Conservation (phyloP, 2,888 invertebrate genomes). For the Melanostoma scalare region DNA sequence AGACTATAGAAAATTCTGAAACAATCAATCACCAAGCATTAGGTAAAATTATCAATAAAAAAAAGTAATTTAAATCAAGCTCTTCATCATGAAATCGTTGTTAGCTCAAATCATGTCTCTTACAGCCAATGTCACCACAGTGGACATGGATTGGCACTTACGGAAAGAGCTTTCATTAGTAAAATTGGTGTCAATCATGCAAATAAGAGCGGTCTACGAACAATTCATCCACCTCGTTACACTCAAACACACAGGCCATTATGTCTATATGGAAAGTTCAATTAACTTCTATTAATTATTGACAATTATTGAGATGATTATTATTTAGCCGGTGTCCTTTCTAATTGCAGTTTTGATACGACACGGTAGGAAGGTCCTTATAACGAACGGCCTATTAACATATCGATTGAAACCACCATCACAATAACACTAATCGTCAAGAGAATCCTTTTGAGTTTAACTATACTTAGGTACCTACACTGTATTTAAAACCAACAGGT, state of each 20-base stretch:
- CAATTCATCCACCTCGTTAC: not conserved
- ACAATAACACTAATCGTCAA: not conserved
- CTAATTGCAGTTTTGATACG: not conserved
- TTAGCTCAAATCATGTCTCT: not conserved
- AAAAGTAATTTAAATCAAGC: too few species aligned
- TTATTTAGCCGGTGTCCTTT: not conserved
- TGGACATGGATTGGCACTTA: not conserved
- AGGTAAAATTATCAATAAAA: too few species aligned
- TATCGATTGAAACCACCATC: not conserved
- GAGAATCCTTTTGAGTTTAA: not conserved
- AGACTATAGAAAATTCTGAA: too few species aligned
- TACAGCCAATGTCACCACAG: not conserved
- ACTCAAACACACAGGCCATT: not conserved
- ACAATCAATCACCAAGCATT: too few species aligned
- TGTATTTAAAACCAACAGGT: slow-evolving; percentile 6
- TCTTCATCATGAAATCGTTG: too few species aligned
- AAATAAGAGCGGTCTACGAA: not conserved
- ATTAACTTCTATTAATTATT: slow-evolving; percentile 30
- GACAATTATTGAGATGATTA: slow-evolving; percentile 19
- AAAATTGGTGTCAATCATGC: slow-evolving; percentile 6
- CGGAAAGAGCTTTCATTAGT: slow-evolving; percentile 1
- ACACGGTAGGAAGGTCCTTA: not conserved
- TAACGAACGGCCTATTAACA: not conserved
- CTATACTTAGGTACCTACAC: not conserved
- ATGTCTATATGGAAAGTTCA: slow-evolving; percentile 7